Evolutionary conservation across 2,113 vertebrate genomes (phyloP), one percentile per base, ranked within the genome.

Genomic region (Smithornis capensis): DNA sequence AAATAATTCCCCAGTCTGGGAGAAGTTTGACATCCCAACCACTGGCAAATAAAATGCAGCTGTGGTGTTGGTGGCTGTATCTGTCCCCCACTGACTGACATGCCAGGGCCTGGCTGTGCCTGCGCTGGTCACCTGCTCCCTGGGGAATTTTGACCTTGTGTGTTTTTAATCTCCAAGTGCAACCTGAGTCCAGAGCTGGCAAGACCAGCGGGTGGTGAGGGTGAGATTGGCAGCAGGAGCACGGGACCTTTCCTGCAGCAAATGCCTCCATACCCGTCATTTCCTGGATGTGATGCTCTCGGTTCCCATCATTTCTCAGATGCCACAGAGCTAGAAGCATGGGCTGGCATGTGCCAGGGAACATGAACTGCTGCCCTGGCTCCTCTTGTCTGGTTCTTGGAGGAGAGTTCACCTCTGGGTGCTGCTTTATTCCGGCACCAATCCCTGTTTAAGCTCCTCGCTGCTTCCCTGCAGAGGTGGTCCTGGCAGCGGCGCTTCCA

Each of bases 311-410:
- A 12, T 29, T 40, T 44, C n/a, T 55, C 0, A 1, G 42, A 14
- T 1, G 14, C 14, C 2, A 1, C 0, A 0, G 68, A 56, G 50
- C 62, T 53, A 47, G 47, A n/a, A 62, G 47, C 28, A 33, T 1
- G 1, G 50, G 37, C 35, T 6, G 21, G 47, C 0, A 0, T 31
- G 84, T 86, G 67, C 60, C 19, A 1, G 14, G 70, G 52, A 16
- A 21, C 1, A 22, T 0, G 6, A 31, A 40, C 27, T 40, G 65
- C 70, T 18, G n/a, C 22, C 57, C 65, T 9, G 53, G 13, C 71
- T 50, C 12, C 42, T 53, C 27, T 52, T 3, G 12, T 9, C 37
- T 5, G 35, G 45, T 38, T 49, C 31, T 12, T 7, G 40, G 42
- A 71, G 70, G 10, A 42, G 47, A 37, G 3, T 4, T 68, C 2